Base-by-base conservation (phyloP, 2,113 vertebrate genomes). In the Turdus rufiventris region DNA sequence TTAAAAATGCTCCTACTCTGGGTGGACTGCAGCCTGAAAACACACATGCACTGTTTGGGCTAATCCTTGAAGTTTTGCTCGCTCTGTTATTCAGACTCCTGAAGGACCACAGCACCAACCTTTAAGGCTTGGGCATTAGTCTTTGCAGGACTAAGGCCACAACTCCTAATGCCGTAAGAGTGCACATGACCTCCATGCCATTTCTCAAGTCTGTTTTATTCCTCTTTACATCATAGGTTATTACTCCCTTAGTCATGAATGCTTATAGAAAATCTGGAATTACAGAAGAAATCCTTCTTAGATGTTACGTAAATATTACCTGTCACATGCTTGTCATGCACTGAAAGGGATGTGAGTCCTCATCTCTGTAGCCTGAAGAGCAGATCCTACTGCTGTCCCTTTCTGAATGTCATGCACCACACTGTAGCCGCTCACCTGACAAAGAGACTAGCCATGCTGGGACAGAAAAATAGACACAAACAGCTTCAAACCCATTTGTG, bases 401-500 rank as follows among this genome's bases (percentile, higher is more conserved):
- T 60, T 43, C 28, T 17, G 1, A 76, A 58, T 3, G 6, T 20
- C 1, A 1, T 4, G 14, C 50, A 25, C 40, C 1, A 1, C 26
- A 18, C 48, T 8, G 9, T 34, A n/a, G 38, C 79, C n/a, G 12
- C n/a, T 10, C 51, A 34, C 54, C 38, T 38, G 58, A 29, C 31
- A 67, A 56, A 71, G 17, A 78, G 48, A 43, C 26, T 8, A 31
- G 53, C 24, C 33, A 2, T 1, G 12, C 42, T 65, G 54, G 26
- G 68, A 58, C 21, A 10, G 53, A 85, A 0, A 2, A 21, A 54
- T 21, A 38, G 53, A 29, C 26, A 45, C 33, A 61, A 68, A 6
- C 16, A 38, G 8, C 18, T 66, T 58, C 50, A 2, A 2, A 14
- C 9, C 3, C 1, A 0, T 31, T 53, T 0, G 0, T 24, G 36